A percentile compares a stretch with the other conserved stretches of the same genome.
These are phyloP conservation scores for Enteromius fasciolatus DNA, from an alignment of 2,797 vertebrate genomes.

Conservation along the genomic window DNA sequence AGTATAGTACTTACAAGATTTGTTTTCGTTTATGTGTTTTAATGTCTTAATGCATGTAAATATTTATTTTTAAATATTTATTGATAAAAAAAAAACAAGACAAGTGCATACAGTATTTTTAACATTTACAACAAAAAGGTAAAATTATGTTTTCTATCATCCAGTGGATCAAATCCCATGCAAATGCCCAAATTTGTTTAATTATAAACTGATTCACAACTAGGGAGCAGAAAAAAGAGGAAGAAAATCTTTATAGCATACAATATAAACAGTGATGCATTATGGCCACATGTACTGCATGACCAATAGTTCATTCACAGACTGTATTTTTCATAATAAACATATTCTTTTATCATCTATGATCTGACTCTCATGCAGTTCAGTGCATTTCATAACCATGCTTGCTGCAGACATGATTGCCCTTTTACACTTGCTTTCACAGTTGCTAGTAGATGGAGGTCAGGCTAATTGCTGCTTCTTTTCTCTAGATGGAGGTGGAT, in stretches of 20 bases:
- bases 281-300: background rate
- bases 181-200: background rate
- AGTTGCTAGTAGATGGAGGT: slow-evolving; percentile 41
- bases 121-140: background rate
- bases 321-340: slow-evolving; percentile 18
- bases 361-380: background rate
- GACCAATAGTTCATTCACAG: background rate
- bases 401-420: slow-evolving; percentile 40
- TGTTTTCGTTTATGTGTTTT: background rate
- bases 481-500: slow-evolving; percentile 94
- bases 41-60: background rate
- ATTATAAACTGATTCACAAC: background rate
- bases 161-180: background rate
- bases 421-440: slow-evolving; percentile 39
- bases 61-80: background rate
- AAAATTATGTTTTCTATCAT: background rate
- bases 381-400: background rate
- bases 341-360: slow-evolving; percentile 24
- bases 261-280: background rate
- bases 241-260: background rate
- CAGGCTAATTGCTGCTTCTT: slow-evolving; percentile 53
- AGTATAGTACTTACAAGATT: background rate
- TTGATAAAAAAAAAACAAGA: background rate
- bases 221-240: background rate
- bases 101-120: background rate